Percentiles rank a stretch among this genome's conserved stretches.
Conservation (phyloP, 2,888 invertebrate species). For the Ferrisia virgata region DNA sequence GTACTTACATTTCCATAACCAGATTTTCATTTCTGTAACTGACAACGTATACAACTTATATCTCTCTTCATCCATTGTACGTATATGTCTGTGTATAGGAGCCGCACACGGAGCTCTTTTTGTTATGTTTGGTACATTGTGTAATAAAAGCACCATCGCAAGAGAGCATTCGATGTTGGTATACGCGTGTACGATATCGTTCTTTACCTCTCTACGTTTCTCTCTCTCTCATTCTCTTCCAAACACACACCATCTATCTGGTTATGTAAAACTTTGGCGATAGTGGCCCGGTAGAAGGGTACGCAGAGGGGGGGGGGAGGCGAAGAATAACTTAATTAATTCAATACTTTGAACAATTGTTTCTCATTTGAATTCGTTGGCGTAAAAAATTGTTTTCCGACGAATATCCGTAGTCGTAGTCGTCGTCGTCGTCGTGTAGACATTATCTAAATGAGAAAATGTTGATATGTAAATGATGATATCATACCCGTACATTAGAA, state of each 20-base stretch:
- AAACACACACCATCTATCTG: background rate
- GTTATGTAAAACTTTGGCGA: no score
- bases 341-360: conserved; percentile 23
- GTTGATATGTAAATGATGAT: conserved; percentile 20
- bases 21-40: conserved; percentile 22
- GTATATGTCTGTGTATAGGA: no score
- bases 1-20: conserved; percentile 23
- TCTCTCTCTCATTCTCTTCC: background rate
- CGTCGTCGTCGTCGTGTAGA: background rate
- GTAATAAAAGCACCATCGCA: background rate
- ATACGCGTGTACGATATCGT: background rate
- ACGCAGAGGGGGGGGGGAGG: background rate
- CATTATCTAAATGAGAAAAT: background rate
- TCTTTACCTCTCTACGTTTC: no score
- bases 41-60: conserved; percentile 19
- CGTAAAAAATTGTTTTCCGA: conserved; percentile 19
- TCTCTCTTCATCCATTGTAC: background rate
- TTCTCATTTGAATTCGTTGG: background rate
- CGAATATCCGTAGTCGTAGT: no score
- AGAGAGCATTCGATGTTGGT: background rate
- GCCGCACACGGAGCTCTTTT: background rate
- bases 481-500: background rate
- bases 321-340: conserved; percentile 22
- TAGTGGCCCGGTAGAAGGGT: no score
- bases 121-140: background rate